Evolutionary conservation across 1,140 invertebrate genomes (phyloP).

Genomic region (Lineus longissimus): DNA sequence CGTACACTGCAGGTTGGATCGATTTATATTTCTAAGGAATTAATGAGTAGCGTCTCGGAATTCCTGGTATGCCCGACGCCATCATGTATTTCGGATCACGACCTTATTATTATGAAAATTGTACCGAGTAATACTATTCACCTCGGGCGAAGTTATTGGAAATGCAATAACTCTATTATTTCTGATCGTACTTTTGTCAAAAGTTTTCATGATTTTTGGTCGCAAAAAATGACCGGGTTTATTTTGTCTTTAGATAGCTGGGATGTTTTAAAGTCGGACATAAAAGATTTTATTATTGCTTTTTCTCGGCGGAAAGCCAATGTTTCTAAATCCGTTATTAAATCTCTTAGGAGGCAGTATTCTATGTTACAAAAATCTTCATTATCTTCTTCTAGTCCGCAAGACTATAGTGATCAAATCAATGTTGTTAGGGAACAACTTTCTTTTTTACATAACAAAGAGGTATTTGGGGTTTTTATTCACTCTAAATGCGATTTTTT

Average conservation of each 20-base stretch:
- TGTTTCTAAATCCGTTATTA: constrained; percentile 11
- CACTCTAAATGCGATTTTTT: constrained; percentile 15
- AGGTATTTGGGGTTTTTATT: constrained; percentile 13
- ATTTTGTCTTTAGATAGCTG: constrained; percentile 19
- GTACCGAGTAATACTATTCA: not conserved
- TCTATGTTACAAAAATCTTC: not conserved
- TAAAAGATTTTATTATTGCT: not conserved
- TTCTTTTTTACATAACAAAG: constrained; percentile 7
- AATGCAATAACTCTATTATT: constrained; percentile 20
- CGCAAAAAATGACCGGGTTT: constrained; percentile 6
- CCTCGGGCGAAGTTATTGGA: constrained; percentile 22
- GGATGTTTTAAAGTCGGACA: constrained; percentile 9
- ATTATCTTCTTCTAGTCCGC: not conserved
- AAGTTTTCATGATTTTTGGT: constrained; percentile 17
- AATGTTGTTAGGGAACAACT: constrained; percentile 9
- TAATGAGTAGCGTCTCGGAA: not conserved
- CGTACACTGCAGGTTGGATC: constrained; percentile 7
- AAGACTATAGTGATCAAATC: not conserved
- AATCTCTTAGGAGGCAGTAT: not conserved
- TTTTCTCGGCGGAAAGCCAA: constrained; percentile 12
- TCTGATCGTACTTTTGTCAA: not conserved
- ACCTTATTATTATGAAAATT: not conserved
- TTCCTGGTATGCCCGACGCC: not conserved
- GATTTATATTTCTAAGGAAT: constrained; percentile 12
- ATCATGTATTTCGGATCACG: constrained; percentile 1